Percentiles rank a stretch among this genome's conserved stretches.
These are phyloP conservation scores for Cynoglossus semilaevis DNA, from an alignment of 2,113 vertebrate species.

Conservation along the genomic window DNA sequence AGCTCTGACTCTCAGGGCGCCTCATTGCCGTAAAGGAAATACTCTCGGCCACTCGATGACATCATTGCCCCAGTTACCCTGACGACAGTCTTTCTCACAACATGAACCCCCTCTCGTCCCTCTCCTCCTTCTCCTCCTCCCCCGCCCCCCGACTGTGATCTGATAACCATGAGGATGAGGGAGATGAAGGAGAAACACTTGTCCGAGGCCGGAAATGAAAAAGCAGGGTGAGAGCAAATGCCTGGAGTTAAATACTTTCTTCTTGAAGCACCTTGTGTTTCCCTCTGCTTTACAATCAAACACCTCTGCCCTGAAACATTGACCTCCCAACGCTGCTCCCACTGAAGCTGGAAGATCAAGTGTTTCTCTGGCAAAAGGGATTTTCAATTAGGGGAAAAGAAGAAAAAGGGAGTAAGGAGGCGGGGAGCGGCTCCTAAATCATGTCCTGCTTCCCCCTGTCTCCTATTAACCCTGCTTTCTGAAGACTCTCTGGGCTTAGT, in stretches of 20 bases:
- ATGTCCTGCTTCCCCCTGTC: conserved; percentile 20
- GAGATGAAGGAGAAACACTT: conserved; percentile 39
- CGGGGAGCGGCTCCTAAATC: conserved; percentile 3
- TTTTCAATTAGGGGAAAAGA: conserved; percentile 3
- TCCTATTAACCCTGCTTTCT: neutral
- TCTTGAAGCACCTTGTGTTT: neutral
- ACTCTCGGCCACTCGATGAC: conserved; percentile 33
- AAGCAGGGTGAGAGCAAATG: conserved; percentile 5
- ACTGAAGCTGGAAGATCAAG: neutral
- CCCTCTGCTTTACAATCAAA: neutral
- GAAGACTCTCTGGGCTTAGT: too few relatives aligned
- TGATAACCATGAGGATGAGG: conserved; percentile 28
- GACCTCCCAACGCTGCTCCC: conserved; percentile 14
- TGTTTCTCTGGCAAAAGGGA: neutral
- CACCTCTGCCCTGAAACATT: neutral
- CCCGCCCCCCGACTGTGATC: conserved; percentile 31
- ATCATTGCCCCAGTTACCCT: conserved; percentile 32
- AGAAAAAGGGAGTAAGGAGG: neutral
- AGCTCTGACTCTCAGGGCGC: conserved; percentile 1
- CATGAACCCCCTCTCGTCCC: conserved; percentile 9
- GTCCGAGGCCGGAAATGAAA: conserved; percentile 41
- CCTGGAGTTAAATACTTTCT: conserved; percentile 13
- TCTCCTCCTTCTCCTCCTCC: too few relatives aligned
- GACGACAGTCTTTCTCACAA: conserved; percentile 17
- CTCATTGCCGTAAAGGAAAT: conserved; percentile 16